Conservation (phyloP, 2,888 invertebrate species). For the Pedicia rivosa region DNA sequence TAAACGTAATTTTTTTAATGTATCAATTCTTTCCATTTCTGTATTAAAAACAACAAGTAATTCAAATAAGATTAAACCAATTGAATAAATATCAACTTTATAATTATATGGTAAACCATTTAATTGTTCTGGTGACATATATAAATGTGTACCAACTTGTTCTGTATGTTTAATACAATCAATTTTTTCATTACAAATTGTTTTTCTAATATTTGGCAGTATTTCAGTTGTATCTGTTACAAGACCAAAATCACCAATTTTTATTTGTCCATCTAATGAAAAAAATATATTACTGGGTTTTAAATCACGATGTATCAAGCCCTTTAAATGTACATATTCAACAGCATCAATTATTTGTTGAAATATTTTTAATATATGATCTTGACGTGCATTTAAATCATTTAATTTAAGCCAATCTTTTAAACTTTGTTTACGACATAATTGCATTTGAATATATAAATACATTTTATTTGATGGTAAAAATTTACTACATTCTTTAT, state of each 20-base stretch:
- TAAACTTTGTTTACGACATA: constrained; percentile 76
- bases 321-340: constrained; percentile 84
- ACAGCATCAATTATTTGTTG: constrained; percentile 88
- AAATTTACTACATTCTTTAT: constrained; percentile 12
- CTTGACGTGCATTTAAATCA: constrained; percentile 30
- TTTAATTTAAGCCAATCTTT: constrained; percentile 75
- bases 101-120: constrained; percentile 59
- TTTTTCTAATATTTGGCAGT: constrained; percentile 22
- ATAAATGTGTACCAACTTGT: constrained; percentile 73
- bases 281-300: constrained; percentile 94
- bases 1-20: constrained; percentile 46
- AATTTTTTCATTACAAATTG: constrained; percentile 19
- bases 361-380: constrained; percentile 51
- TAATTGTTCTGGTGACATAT: constrained; percentile 96
- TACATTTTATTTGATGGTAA: constrained; percentile 39
- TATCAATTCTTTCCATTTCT: constrained; percentile 70
- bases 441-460: constrained; percentile 95
- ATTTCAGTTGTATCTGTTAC: constrained; percentile 71
- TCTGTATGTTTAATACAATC: constrained; percentile 39
- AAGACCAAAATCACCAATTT: constrained; percentile 97
- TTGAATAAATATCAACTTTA: constrained; percentile 90
- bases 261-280: constrained; percentile 74
- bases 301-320: constrained; percentile 89
- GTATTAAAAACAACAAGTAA: constrained; percentile 78
- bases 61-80: constrained; percentile 90